Base-by-base conservation (phyloP, 1,140 invertebrate species). In the Solen grandis region DNA sequence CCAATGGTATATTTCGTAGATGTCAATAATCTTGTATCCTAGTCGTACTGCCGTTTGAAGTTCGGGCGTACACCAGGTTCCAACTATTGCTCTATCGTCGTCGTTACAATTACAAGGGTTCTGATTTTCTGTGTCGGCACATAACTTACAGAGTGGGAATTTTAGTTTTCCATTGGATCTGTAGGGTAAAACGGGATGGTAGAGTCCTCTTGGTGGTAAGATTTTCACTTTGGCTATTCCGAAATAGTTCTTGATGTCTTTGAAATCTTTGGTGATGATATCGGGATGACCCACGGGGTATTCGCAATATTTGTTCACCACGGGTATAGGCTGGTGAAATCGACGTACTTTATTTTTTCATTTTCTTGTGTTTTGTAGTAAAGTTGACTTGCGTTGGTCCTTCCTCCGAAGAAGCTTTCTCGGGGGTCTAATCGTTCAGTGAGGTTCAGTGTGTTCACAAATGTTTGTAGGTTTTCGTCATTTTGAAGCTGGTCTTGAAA, bases 1-100 rank as follows among this genome's bases (percentile, higher is more conserved):
- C 38, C 59, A 86, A 36, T 91, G 79, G 87, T 90, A 93, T 14
- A 93, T 86, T 84, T 93, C 90, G 50, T 83, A 87, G 16, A 92
- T 84, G 14, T 89, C 60, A 2, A 89, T 0, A 36, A 93, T 83
- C 70, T 77, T 78, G 59, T 93, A 92, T n/a, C n/a, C n/a, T n/a
- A n/a, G n/a, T n/a, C n/a, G n/a, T n/a, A n/a, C n/a, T n/a, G n/a
- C n/a, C n/a, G n/a, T n/a, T n/a, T n/a, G n/a, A n/a, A n/a, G n/a
- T n/a, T n/a, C n/a, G n/a, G n/a, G n/a, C n/a, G n/a, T n/a, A n/a
- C n/a, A n/a, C n/a, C n/a, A n/a, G n/a, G n/a, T n/a, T n/a, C n/a
- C n/a, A n/a, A n/a, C n/a, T 0, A 93, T 78, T 0, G 70, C 31
- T 35, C 91, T 74, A 57, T 92, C 46, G 25, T 62, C 60, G n/a